Evolutionary conservation across 2,797 vertebrate genomes (phyloP).

Genomic region (Argyrosomus regius): DNA sequence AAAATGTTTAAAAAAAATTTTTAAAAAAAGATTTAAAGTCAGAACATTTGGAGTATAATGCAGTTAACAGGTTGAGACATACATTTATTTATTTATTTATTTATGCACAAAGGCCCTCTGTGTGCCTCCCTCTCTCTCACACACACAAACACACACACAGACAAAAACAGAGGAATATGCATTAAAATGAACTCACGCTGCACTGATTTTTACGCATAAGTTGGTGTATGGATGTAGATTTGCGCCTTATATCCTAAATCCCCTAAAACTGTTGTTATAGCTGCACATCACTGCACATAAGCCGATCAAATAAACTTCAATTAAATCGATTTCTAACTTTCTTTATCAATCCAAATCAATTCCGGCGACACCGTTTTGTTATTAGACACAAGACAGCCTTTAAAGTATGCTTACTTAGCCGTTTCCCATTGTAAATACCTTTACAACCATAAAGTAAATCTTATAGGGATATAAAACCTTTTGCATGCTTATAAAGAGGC

Average conservation of each 20-base stretch:
- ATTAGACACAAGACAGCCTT: constrained; percentile 49
- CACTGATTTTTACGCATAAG: background rate
- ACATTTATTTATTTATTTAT: background rate
- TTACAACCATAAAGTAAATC: constrained; percentile 95
- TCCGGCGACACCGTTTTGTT: constrained; percentile 13
- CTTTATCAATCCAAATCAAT: constrained; percentile 30
- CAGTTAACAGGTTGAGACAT: constrained; percentile 11
- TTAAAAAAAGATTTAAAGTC: background rate
- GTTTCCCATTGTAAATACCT: constrained; percentile 97
- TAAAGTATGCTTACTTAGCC: constrained; percentile 84
- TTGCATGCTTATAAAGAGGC: constrained; percentile 98
- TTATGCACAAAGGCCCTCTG: constrained; percentile 28
- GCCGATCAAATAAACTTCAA: background rate
- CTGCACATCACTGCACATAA: background rate
- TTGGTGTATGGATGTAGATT: background rate
- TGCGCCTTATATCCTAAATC: background rate
- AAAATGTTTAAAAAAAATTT: background rate
- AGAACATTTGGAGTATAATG: background rate
- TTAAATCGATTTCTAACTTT: background rate
- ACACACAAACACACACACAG: constrained; percentile 22
- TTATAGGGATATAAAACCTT: constrained; percentile 98
- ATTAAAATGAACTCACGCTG: constrained; percentile 15
- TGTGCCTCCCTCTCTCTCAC: background rate
- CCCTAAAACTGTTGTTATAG: background rate
- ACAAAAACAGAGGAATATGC: constrained; percentile 19